phyloP scores from a whole-genome alignment of 1,140 invertebrate species.

The Drosophila hydei region DNA sequence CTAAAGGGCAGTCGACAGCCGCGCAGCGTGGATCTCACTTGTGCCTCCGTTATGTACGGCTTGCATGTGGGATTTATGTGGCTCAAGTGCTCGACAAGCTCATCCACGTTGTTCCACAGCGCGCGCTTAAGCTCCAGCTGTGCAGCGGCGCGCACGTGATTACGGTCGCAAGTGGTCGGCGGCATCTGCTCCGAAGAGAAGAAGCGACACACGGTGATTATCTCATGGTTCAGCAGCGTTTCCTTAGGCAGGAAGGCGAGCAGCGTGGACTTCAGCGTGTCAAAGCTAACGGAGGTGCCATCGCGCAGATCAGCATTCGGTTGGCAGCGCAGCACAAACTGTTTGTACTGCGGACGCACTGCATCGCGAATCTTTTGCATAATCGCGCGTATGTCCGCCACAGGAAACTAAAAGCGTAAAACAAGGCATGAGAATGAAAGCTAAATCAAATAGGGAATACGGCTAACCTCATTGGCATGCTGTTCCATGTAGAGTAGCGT shows the following conservation, averaged over 20 bases:
- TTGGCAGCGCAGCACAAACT: conserved; percentile 89
- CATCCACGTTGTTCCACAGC: conserved; percentile 88
- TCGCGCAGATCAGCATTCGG: conserved; percentile 81
- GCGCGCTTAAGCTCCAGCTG: conserved; percentile 88
- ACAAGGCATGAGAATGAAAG: not conserved
- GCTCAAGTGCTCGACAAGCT: conserved; percentile 87
- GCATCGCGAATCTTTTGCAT: conserved; percentile 88
- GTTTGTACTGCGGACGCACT: conserved; percentile 88
- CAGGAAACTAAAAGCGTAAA: conserved; percentile 86
- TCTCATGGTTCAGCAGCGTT: conserved; percentile 90
- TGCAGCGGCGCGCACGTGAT: conserved; percentile 86
- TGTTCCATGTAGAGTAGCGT: conserved; percentile 94
- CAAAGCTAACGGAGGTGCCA: conserved; percentile 75
- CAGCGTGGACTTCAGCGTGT: conserved; percentile 86
- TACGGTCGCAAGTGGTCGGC: conserved; percentile 83
- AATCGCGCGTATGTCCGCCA: conserved; percentile 88
- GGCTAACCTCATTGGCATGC: conserved; percentile 88
- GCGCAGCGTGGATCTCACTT: conserved; percentile 87
- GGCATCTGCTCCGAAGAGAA: conserved; percentile 85
- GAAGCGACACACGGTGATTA: conserved; percentile 88
- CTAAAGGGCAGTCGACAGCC: conserved; percentile 88
- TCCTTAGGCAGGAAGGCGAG: conserved; percentile 86
- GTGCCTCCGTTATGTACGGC: conserved; percentile 85
- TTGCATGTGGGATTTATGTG: conserved; percentile 86
- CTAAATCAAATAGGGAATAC: not conserved